Evolutionary conservation across 1,140 invertebrate genomes (phyloP).

Genomic region (Nebria ingens): DNA sequence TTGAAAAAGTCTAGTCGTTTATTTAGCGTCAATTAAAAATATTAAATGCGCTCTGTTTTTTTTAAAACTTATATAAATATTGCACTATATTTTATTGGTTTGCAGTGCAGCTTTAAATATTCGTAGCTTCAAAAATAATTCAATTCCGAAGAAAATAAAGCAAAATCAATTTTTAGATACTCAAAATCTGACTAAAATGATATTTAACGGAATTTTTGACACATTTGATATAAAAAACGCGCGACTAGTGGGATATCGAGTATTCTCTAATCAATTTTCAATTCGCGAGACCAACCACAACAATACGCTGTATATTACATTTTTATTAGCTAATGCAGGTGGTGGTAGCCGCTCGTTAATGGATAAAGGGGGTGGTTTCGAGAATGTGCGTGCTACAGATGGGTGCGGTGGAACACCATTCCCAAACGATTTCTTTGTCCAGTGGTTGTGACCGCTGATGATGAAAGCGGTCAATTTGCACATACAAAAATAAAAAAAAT

Average conservation of each 20-base stretch:
- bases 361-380: not conserved
- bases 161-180: no score
- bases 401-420: not conserved
- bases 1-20: no score
- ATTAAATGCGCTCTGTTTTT: no score
- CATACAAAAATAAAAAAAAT: no score
- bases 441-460: not conserved
- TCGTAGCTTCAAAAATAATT: not conserved
- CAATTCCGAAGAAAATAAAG: no score
- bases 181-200: no score
- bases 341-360: not conserved
- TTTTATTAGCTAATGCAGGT: slow-evolving; percentile 5
- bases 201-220: no score
- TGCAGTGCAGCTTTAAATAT: not conserved
- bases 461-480: not conserved
- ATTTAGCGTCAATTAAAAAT: no score
- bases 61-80: no score
- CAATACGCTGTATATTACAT: not conserved
- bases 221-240: no score
- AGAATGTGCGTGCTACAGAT: not conserved
- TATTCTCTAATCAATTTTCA: not conserved
- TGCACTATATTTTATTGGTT: no score
- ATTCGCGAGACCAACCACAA: not conserved
- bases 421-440: not conserved
- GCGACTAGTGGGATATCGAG: not conserved